A percentile compares a stretch with the other conserved stretches of the same genome.
Conservation (phyloP, 2,888 invertebrate genomes). For the Formica aserva region DNA sequence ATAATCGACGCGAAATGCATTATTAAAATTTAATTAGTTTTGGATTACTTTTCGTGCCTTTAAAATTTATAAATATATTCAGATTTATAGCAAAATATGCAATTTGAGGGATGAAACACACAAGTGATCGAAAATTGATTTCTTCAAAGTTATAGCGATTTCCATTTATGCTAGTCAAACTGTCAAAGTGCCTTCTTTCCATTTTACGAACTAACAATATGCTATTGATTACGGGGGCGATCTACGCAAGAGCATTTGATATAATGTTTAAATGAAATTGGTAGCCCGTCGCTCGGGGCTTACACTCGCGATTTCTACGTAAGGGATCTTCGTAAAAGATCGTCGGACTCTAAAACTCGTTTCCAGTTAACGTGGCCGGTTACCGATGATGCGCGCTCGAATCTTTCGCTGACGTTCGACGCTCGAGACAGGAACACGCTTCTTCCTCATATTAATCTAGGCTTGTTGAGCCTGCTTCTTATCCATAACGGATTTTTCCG, state of each 20-base stretch:
- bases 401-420: constrained; percentile 58
- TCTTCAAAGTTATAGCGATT: not conserved
- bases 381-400: constrained; percentile 43
- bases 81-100: not conserved
- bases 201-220: constrained; percentile 6
- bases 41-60: not conserved
- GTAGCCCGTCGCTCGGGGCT: constrained; percentile 23
- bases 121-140: not conserved
- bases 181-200: constrained; percentile 2
- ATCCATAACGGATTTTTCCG: constrained; percentile 67
- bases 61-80: not conserved
- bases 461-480: constrained; percentile 64
- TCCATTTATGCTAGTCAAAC: constrained; percentile 15
- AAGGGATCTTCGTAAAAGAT: not conserved
- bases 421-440: constrained; percentile 59
- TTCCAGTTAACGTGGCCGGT: constrained; percentile 5
- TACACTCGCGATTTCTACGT: not conserved
- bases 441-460: constrained; percentile 71
- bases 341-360: not conserved
- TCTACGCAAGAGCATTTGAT: not conserved
- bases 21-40: not conserved
- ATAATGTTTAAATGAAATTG: constrained; percentile 38
- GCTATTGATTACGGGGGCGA: not conserved
- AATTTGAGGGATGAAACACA: not conserved
- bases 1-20: not conserved